These are phyloP conservation scores for Trissolcus brochymenae DNA, from an alignment of 2,888 invertebrate species.

Conservation along the genomic window DNA sequence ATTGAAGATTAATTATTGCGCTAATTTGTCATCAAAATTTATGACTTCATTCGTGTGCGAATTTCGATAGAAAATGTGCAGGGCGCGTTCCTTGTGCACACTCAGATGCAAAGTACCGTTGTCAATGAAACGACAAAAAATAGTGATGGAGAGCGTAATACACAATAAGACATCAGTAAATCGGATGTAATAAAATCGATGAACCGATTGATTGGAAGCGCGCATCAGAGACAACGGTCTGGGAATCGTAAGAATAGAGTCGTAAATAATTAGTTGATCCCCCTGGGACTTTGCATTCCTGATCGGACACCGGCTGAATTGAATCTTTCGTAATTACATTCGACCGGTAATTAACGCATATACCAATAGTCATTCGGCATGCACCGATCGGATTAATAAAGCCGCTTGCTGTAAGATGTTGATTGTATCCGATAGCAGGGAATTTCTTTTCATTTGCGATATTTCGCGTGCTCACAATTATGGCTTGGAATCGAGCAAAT, in stretches of 20 bases:
- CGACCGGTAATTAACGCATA: conserved; percentile 58
- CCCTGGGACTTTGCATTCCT: conserved; percentile 58
- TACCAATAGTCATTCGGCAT: conserved; percentile 62
- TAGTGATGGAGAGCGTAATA: conserved; percentile 6
- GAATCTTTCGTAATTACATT: conserved; percentile 66
- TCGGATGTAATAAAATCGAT: conserved; percentile 51
- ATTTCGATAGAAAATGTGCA: not conserved
- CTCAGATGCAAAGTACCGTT: conserved; percentile 19
- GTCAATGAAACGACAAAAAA: too few species aligned
- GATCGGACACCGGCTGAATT: conserved; percentile 65
- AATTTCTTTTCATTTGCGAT: conserved; percentile 18
- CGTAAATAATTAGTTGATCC: conserved; percentile 65
- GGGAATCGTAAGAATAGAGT: conserved; percentile 50
- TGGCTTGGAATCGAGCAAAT: not conserved
- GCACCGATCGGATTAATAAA: conserved; percentile 71
- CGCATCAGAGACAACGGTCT: conserved; percentile 28
- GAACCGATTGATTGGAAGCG: conserved; percentile 48
- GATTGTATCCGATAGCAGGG: conserved; percentile 28
- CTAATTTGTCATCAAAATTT: conserved; percentile 30
- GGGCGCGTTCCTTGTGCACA: conserved; percentile 16
- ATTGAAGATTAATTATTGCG: conserved; percentile 1
- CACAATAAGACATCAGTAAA: conserved; percentile 27
- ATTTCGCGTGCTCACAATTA: too few species aligned
- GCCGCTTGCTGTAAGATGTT: conserved; percentile 59
- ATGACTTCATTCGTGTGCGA: conserved; percentile 4